A percentile compares a stretch with the other conserved stretches of the same genome.
Conservation (phyloP, 37 sponge, comb jelly and placozoan genomes). For the Cliona cf. orientalis region DNA sequence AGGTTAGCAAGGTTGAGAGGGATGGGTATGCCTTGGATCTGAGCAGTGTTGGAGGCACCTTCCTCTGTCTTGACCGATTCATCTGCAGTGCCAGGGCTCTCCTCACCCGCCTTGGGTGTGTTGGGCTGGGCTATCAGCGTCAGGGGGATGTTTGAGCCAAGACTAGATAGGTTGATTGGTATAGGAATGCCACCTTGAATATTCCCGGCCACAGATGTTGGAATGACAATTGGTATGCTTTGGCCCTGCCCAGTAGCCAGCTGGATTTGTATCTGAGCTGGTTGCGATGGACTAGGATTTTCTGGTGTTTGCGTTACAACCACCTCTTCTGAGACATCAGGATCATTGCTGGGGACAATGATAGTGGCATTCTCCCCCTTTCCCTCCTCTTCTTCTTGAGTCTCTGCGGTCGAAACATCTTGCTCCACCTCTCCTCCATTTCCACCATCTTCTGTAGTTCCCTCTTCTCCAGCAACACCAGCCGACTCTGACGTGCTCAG, state of each 20-base stretch:
- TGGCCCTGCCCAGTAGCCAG: constrained; percentile 18
- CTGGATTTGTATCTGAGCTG: constrained; percentile 49
- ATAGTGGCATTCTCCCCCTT: constrained; percentile 11
- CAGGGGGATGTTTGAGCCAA: constrained; percentile 24
- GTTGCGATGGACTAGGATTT: background rate
- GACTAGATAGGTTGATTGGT: constrained; percentile 40
- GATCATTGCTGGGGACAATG: constrained; percentile 41
- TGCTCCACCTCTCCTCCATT: background rate
- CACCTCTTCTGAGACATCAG: constrained; percentile 62
- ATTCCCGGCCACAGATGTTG: constrained; percentile 12
- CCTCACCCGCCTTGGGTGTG: background rate
- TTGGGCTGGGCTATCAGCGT: constrained; percentile 43
- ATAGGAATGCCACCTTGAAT: constrained; percentile 23
- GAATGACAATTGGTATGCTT: constrained; percentile 30
- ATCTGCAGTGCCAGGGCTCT: background rate
- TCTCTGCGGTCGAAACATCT: background rate
- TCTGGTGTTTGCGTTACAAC: constrained; percentile 49
- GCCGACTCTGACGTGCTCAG: constrained; percentile 8
- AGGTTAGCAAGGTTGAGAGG: constrained; percentile 47
- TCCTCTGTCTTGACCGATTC: background rate
- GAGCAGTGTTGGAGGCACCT: background rate
- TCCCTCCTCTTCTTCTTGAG: background rate
- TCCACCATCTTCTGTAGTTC: background rate
- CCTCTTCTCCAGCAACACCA: background rate
- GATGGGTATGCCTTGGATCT: constrained; percentile 26